phyloP scores from a whole-genome alignment of 2,113 vertebrate genomes.

The Hyperopisus bebe region DNA sequence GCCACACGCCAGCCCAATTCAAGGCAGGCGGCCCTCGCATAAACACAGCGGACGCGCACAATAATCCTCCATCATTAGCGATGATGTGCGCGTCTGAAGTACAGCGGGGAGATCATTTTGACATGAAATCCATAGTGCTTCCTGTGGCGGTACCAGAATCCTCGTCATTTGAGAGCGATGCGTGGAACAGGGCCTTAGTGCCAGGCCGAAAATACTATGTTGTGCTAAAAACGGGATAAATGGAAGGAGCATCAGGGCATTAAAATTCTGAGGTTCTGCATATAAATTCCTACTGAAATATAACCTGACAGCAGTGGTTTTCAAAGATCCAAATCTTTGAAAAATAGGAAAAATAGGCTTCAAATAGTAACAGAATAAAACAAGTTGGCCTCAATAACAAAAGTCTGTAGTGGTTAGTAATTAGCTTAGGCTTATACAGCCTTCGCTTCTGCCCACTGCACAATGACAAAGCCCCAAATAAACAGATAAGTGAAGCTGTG shows the following conservation, averaged over 20 bases:
- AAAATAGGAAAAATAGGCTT: not conserved
- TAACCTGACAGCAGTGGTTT: not conserved
- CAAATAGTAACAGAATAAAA: not conserved
- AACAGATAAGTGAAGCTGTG: not conserved
- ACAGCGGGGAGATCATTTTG: conserved; percentile 13
- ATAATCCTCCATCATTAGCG: conserved; percentile 17
- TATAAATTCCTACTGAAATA: not conserved
- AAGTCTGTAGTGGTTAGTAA: not conserved
- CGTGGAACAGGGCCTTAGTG: not conserved
- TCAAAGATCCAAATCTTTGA: not conserved
- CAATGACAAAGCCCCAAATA: not conserved
- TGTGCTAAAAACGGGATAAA: not conserved
- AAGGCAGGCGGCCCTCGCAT: not conserved
- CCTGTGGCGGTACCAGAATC: not conserved
- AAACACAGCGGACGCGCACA: conserved; percentile 14
- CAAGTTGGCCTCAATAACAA: not conserved
- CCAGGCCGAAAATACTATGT: not conserved
- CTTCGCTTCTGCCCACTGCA: not conserved
- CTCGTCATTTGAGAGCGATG: not conserved
- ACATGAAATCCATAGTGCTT: conserved; percentile 18
- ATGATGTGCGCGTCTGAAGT: conserved; percentile 18
- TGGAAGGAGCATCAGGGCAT: not conserved
- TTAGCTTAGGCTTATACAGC: not conserved
- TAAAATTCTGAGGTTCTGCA: not conserved
- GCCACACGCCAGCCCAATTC: conserved; percentile 3